A percentile compares a stretch with the other conserved stretches of the same genome.
Evolutionary conservation across 2,888 invertebrate species (phyloP).

Genomic region (Acanthococcus lagerstroemiae): DNA sequence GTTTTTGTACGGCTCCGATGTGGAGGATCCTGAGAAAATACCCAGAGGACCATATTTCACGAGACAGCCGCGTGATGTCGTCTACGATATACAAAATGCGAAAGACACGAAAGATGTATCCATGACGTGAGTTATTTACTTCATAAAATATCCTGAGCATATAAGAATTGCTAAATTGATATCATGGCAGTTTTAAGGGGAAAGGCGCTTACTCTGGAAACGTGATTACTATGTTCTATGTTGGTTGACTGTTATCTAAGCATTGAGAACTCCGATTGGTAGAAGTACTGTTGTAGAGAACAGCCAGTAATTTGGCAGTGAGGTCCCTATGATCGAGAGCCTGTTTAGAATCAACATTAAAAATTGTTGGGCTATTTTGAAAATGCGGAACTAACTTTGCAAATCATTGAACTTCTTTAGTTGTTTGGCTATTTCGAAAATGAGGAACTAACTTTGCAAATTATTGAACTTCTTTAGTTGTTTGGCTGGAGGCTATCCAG

Average conservation of each 20-base stretch:
- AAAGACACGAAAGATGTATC: slow-evolving; percentile 62
- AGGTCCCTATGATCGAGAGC: too few relatives aligned
- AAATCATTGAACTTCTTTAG: slow-evolving; percentile 32
- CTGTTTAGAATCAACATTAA: too few relatives aligned
- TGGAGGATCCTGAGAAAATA: slow-evolving; percentile 66
- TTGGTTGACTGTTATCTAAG: not conserved
- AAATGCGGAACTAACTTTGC: not conserved
- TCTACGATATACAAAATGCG: slow-evolving; percentile 68
- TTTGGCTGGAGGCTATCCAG: slow-evolving; percentile 76
- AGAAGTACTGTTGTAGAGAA: too few relatives aligned
- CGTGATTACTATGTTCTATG: not conserved
- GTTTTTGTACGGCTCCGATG: slow-evolving; percentile 75
- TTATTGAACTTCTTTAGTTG: slow-evolving; percentile 48
- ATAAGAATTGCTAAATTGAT: too few relatives aligned
- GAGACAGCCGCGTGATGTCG: slow-evolving; percentile 69
- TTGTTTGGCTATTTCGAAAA: not conserved
- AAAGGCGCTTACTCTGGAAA: too few relatives aligned
- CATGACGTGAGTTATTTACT: slow-evolving; percentile 46
- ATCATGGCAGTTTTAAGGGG: too few relatives aligned
- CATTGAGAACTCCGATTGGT: not conserved
- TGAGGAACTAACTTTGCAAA: not conserved
- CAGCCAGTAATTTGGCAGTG: too few relatives aligned
- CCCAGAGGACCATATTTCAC: slow-evolving; percentile 83
- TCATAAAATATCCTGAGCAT: too few relatives aligned
- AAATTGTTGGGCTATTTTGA: not conserved